A percentile compares a stretch with the other conserved stretches of the same genome.
Evolutionary conservation across 2,113 vertebrate genomes (phyloP).

Genomic region (Meleagris gallopavo): DNA sequence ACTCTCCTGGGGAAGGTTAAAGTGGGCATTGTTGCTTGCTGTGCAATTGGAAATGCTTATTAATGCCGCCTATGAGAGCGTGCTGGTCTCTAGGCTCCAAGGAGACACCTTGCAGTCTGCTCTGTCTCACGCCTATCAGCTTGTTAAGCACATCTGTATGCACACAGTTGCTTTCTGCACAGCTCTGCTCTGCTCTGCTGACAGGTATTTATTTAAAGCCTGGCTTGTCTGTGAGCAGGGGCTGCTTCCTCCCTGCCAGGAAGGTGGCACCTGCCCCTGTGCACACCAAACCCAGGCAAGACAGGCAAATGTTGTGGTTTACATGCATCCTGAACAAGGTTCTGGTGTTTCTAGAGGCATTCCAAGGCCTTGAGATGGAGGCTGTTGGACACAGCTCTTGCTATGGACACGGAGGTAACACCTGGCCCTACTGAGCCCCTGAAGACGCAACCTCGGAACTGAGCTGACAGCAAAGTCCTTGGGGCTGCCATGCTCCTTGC

Average conservation of each 20-base stretch:
- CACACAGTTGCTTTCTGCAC: background rate
- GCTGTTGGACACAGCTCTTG: background rate
- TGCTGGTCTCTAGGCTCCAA: background rate
- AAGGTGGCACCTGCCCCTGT: background rate
- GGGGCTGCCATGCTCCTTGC: background rate
- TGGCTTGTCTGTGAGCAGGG: background rate
- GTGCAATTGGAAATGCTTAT: slow-evolving; percentile 1
- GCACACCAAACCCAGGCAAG: background rate
- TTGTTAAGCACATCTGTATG: background rate
- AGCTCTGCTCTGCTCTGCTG: background rate
- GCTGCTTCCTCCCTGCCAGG: background rate
- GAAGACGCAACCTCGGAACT: background rate
- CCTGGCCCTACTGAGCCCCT: background rate
- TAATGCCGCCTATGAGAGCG: background rate
- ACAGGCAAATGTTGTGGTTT: background rate
- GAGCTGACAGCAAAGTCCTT: background rate
- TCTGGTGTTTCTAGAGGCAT: background rate
- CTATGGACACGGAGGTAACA: too few species aligned
- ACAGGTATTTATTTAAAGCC: background rate
- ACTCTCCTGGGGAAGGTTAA: background rate
- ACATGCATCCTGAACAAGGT: rapidly evolving
- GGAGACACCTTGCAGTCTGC: background rate
- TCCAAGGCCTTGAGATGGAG: background rate
- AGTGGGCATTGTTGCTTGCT: background rate
- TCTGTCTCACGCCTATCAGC: background rate